Base-by-base conservation (phyloP, 2,113 vertebrate species). In the Coptodon bakossiorum region DNA sequence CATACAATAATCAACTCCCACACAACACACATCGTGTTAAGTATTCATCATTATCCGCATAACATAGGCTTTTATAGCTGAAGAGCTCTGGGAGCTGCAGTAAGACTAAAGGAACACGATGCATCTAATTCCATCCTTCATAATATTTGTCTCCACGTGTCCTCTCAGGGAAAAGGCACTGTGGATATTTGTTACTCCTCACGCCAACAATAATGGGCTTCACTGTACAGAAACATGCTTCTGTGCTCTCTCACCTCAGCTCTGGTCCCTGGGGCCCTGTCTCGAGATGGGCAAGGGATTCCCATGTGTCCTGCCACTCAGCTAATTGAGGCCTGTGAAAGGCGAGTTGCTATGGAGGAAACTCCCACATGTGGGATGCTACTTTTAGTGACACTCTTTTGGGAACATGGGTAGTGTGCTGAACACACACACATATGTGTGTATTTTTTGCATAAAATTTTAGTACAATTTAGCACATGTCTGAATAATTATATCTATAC, bases 241-340 rank as follows among this genome's bases (percentile, higher is more conserved):
- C 43, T 81, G 82, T 11, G 22, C 56, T 59, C 22, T 48, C 5
- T 38, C 38, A 79, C 40, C 63, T 79, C 59, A 68, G 81, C 81
- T 83, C 76, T 29, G 50, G 61, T 93, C 92, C 78, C 88, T 1
- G 61, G 90, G 81, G 91, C 7, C 80, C 10, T 29, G 66, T 89
- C 90, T 91, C n/a, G 9, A 83, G 90, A 90, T 86, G 82, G 91
- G 80, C 40, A 78, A 89, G 66, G 63, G 66, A 24, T 59, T 91
- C 93, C 92, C 93, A 76, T 48, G 93, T 90, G 93, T 76, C 86
- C 80, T 88, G 63, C 52, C 84, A 73, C 83, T 90, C 82, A 57
- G 85, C 91, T 94, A 94, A 96, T 94, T 93, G 94, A 95, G 95
- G 89, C 83, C 90, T 83, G 24, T 85, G 91, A 85, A 86, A 92